These are phyloP conservation scores for Carposina sasakii DNA, from an alignment of 1,140 invertebrate species.

Conservation along the genomic window DNA sequence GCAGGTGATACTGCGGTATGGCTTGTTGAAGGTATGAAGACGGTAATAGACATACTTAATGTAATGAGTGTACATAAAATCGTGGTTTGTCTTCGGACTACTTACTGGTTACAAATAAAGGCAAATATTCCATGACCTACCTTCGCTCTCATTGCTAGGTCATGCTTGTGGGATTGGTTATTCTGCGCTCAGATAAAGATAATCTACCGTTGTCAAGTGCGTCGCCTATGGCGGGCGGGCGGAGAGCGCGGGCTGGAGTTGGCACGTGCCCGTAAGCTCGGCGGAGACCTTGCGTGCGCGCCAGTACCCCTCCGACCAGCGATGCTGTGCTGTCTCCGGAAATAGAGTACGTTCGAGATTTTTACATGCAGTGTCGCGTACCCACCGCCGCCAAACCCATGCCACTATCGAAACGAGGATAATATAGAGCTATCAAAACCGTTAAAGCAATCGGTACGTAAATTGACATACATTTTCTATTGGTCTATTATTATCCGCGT, in stretches of 20 bases:
- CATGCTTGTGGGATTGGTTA: too few species aligned
- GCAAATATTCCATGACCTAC: too few species aligned
- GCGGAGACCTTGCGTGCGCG: conserved; percentile 42
- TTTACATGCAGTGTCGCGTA: conserved; percentile 38
- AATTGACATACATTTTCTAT: neutral
- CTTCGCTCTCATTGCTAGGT: too few species aligned
- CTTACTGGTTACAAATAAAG: too few species aligned
- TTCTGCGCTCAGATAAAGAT: too few species aligned
- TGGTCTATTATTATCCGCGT: conserved; percentile 24
- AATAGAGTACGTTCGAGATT: conserved; percentile 66
- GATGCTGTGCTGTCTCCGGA: conserved; percentile 73
- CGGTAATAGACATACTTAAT: too few species aligned
- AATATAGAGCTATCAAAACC: conserved; percentile 28
- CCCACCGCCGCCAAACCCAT: conserved; percentile 28
- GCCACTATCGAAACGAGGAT: conserved; percentile 51
- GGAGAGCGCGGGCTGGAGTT: conserved; percentile 37
- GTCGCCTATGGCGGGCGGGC: too few species aligned
- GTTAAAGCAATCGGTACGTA: neutral
- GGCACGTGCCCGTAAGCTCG: conserved; percentile 43
- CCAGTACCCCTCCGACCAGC: conserved; percentile 73
- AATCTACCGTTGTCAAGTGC: too few species aligned
- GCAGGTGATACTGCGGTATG: too few species aligned
- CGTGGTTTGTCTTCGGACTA: too few species aligned
- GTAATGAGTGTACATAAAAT: too few species aligned
- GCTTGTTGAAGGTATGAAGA: too few species aligned